Evolutionary conservation across 2,113 vertebrate genomes (phyloP).

Genomic region (Toxostoma redivivum): DNA sequence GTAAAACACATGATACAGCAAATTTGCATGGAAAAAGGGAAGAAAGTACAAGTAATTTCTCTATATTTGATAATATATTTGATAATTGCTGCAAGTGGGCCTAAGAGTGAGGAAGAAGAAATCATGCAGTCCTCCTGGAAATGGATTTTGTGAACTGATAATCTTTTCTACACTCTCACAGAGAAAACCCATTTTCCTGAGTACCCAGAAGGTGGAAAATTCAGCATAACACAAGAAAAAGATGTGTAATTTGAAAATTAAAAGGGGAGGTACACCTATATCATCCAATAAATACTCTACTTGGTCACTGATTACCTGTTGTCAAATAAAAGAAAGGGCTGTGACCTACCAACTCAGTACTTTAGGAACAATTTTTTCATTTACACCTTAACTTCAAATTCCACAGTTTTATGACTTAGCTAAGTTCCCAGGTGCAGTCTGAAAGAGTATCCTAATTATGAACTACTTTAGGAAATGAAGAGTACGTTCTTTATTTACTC

Average conservation of each 20-base stretch:
- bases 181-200: not conserved
- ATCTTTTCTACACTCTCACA: not conserved
- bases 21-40: not conserved
- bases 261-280: not conserved
- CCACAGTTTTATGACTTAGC: not conserved
- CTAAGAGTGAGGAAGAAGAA: not conserved
- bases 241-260: accelerated
- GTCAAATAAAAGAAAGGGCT: not conserved
- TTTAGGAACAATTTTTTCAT: not conserved
- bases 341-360: not conserved
- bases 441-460: not conserved
- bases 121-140: not conserved
- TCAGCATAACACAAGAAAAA: not conserved
- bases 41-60: not conserved
- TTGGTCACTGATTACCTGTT: not conserved
- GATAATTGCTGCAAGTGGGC: not conserved
- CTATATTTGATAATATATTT: not conserved
- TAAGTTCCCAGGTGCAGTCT: not conserved
- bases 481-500: not conserved
- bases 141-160: not conserved
- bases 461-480: not conserved
- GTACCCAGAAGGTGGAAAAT: not conserved
- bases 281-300: not conserved
- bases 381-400: not conserved
- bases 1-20: not conserved